Conservation (phyloP, 30 jellyfish, hydroid and myxozoan genomes). For the Phacellophora camtschatica region DNA sequence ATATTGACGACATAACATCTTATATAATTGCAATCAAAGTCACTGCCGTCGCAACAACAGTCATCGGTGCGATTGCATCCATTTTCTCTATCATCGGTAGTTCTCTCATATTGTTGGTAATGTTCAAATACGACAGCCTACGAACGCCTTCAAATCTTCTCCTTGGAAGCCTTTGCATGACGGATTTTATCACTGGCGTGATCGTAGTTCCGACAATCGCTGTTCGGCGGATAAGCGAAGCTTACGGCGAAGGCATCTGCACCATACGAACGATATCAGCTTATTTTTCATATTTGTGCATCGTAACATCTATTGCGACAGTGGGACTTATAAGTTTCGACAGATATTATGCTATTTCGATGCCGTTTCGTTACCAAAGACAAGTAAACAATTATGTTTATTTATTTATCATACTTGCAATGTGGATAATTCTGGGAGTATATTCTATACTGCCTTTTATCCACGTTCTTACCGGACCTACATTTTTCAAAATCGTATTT, state of each 20-base stretch:
- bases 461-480: constrained; percentile 12
- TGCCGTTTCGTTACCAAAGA: constrained; percentile 28
- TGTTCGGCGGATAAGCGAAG: constrained; percentile 42
- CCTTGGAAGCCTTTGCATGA: constrained; percentile 46
- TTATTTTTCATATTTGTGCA: constrained; percentile 18
- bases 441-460: constrained; percentile 1
- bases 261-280: constrained; percentile 30
- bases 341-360: constrained; percentile 33
- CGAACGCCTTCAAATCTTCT: constrained; percentile 40
- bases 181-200: constrained; percentile 38
- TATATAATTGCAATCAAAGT: constrained; percentile 1
- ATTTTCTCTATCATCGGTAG: constrained; percentile 24
- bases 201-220: constrained; percentile 30
- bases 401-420: background rate
- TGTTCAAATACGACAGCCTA: constrained; percentile 11
- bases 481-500: constrained; percentile 16
- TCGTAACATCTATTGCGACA: constrained; percentile 7
- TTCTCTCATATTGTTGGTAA: constrained; percentile 6
- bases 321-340: constrained; percentile 44
- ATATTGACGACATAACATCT: background rate
- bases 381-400: background rate
- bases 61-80: constrained; percentile 4
- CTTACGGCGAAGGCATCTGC: constrained; percentile 39
- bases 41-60: constrained; percentile 43
- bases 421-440: constrained; percentile 28